Evolutionary conservation across 2,113 vertebrate genomes (phyloP), one percentile per base, ranked within the genome.

Genomic region (Grantiella picta): DNA sequence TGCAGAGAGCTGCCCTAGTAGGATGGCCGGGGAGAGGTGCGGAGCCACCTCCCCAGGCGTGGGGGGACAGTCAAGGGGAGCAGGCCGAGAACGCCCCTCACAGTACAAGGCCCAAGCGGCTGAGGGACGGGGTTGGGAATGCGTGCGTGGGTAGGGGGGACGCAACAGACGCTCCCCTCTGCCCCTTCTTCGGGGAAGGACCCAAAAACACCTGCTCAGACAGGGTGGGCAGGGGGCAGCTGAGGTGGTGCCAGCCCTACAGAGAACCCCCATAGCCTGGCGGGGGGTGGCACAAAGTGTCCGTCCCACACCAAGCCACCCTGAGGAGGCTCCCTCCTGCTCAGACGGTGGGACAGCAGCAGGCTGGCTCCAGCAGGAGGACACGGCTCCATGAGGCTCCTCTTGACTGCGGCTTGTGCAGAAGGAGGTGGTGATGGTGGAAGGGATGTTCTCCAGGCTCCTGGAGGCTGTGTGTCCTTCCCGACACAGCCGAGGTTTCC

Each of bases 41-140:
- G 4, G 76, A 82, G 64, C 68, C 3, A 3, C 45, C 19, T 89
- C 75, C 40, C 64, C 59, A 12, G 2, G 4, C 0, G 0, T 0
- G 3, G 54, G 11, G 6, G 52, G 50, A 33, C 64, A 49, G 82
- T 11, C 3, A 13, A n/a, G 60, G 80, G 80, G 65, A 89, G 54
- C 85, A 61, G 94, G 49, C 25, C 2, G 0, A 91, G 73, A 71
- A 78, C 0, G 3, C 65, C 92, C 73, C 77, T 95, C 93, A 63
- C 17, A 76, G 91, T 56, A 79, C 73, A 82, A 95, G 92, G 91
- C 92, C 94, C 66, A 90, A 71, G 82, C 0, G 22, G 68, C 92
- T 93, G 83, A 95, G 77, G 68, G 83, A 78, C 4, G 0, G 50
- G 22, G 54, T 24, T 2, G 0, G 76, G 68, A 86, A 78, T 18